phyloP scores from a whole-genome alignment of 2,888 invertebrate genomes.

The Meiosimyza platycephala region DNA sequence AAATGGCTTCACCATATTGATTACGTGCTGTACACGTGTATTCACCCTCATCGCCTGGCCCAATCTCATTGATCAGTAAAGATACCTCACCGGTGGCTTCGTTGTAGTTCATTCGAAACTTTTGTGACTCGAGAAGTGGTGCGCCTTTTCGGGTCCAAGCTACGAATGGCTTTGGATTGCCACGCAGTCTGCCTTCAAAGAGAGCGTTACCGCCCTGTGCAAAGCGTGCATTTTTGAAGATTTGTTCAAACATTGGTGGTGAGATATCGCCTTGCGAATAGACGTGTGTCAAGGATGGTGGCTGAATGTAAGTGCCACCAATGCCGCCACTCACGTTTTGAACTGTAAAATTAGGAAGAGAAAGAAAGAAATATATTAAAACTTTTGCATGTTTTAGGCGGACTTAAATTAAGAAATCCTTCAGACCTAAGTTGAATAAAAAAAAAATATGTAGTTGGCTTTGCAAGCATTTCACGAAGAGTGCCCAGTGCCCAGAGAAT shows the following conservation, averaged over 20 bases:
- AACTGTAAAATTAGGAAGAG: slow-evolving; percentile 51
- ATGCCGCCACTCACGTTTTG: slow-evolving; percentile 55
- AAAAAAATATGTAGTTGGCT: too few species aligned
- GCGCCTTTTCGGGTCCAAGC: slow-evolving; percentile 91
- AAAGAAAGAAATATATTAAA: slow-evolving; percentile 15
- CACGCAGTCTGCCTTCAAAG: slow-evolving; percentile 91
- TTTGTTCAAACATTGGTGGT: slow-evolving; percentile 95
- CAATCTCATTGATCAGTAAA: slow-evolving; percentile 92
- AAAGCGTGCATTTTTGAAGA: slow-evolving; percentile 93
- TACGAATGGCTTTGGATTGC: slow-evolving; percentile 91
- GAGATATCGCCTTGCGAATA: slow-evolving; percentile 82
- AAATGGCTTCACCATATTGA: slow-evolving; percentile 96
- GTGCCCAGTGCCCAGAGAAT: too few species aligned
- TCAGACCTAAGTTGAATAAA: not conserved
- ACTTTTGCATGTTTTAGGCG: not conserved
- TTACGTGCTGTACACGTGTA: slow-evolving; percentile 95
- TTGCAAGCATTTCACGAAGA: too few species aligned
- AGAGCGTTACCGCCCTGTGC: slow-evolving; percentile 94
- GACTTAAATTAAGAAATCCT: not conserved
- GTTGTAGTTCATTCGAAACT: slow-evolving; percentile 91
- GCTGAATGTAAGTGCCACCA: slow-evolving; percentile 56
- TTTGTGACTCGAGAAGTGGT: slow-evolving; percentile 84
- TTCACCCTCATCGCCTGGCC: slow-evolving; percentile 96
- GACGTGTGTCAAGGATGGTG: slow-evolving; percentile 66
- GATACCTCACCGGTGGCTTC: slow-evolving; percentile 90